Conservation (phyloP, 2,888 invertebrate genomes). For the Lamproptera curius region DNA sequence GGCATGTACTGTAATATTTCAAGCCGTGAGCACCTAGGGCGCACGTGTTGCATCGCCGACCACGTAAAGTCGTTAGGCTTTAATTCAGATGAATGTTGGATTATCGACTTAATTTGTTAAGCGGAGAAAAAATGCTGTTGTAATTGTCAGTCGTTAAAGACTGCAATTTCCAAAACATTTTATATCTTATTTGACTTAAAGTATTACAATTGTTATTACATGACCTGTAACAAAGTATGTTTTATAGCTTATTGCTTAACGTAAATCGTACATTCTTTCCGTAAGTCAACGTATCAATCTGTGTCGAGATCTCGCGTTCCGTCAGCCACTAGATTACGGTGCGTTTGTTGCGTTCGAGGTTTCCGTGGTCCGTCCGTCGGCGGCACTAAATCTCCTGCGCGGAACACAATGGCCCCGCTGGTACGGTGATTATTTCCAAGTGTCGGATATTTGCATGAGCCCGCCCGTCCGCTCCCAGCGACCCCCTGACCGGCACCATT, state of each 20-base stretch:
- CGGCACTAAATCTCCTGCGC: conserved; percentile 49
- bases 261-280: background rate
- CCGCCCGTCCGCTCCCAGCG: conserved; percentile 42
- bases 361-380: conserved; percentile 31
- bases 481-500: conserved; percentile 62
- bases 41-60: conserved; percentile 58
- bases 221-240: background rate
- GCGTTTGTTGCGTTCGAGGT: conserved; percentile 28
- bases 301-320: background rate
- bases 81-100: background rate
- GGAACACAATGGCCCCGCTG: conserved; percentile 48
- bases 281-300: conserved; percentile 10
- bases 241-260: background rate
- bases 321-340: conserved; percentile 10
- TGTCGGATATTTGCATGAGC: conserved; percentile 57
- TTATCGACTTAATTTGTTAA: no score
- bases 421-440: conserved; percentile 53
- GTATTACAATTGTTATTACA: no score
- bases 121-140: no score
- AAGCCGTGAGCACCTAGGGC: conserved; percentile 63
- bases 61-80: conserved; percentile 38
- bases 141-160: no score
- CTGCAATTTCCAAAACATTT: no score
- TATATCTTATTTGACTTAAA: no score
- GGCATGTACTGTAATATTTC: conserved; percentile 58